Evolutionary conservation across 2,113 vertebrate species (phyloP).

Genomic region (Oplegnathus fasciatus): DNA sequence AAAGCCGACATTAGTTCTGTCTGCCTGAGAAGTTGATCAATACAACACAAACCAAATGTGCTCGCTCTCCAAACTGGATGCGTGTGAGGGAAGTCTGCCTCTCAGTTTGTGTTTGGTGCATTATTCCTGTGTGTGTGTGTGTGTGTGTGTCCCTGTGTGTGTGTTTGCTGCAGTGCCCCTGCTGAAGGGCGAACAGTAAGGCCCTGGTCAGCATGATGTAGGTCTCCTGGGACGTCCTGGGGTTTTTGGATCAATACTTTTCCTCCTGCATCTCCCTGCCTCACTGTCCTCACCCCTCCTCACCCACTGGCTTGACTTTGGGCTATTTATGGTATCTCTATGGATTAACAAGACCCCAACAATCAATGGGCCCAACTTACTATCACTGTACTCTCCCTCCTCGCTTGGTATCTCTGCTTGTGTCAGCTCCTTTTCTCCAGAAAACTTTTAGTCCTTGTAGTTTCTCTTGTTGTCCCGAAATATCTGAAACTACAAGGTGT

Average conservation of each 20-base stretch:
- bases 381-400: conserved; percentile 48
- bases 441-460: conserved; percentile 61
- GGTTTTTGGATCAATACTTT: conserved; percentile 74
- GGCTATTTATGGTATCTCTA: conserved; percentile 78
- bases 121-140: conserved; percentile 33
- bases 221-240: conserved; percentile 67
- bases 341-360: conserved; percentile 72
- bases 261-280: conserved; percentile 65
- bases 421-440: conserved; percentile 65
- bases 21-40: conserved; percentile 39
- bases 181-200: conserved; percentile 77
- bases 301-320: conserved; percentile 73
- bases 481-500: neutral
- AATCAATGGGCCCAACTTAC: conserved; percentile 77
- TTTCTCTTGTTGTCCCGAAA: conserved; percentile 50
- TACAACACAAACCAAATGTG: conserved; percentile 13
- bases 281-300: conserved; percentile 57
- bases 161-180: conserved; percentile 79
- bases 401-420: conserved; percentile 60
- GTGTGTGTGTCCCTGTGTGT: conserved; percentile 36
- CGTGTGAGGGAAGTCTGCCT: conserved; percentile 29
- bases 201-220: conserved; percentile 78
- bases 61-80: conserved; percentile 1
- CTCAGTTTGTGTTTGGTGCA: conserved; percentile 66
- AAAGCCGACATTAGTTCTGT: conserved; percentile 18